Evolutionary conservation across 2,113 vertebrate genomes (phyloP), one percentile per base, ranked within the genome.

Genomic region (Misgurnus mizolepis): DNA sequence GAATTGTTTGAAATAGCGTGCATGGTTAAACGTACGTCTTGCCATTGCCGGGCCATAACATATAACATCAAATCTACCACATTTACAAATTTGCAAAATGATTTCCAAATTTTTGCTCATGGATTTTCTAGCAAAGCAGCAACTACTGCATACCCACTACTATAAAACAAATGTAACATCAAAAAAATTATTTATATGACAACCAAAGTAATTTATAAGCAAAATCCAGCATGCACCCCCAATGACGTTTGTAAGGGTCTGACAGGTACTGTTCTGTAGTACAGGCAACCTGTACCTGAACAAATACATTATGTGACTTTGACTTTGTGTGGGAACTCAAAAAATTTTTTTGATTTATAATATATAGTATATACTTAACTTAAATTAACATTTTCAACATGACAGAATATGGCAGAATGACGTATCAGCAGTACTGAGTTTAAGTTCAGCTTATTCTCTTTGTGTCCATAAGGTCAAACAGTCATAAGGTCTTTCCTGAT

Each of bases 201-300:
- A 58, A n/a, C n/a, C 55, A 18, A n/a, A 7, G 50, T 53, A 11
- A 12, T 53, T 50, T 11, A 50, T 18, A 34, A 34, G 11, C 3
- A 34, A 58, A 61, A 18, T 34, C 58, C 41, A 34, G 41, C 22
- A 18, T 40, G 56, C 10, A 60, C 41, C 7, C 41, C 12, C 34
- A 27, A 17, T 71, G 58, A 49, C 58, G 22, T 75, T 60, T 18
- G n/a, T 34, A 64, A 45, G 5, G 43, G 56, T 75, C 60, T 18
- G 69, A 17, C 69, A 72, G 69, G 58, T 49, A 11, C 22, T 18
- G 43, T 75, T 75, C 72, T 64, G 58, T 43, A 75, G 72, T 75
- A 60, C 58, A 17, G 55, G 41, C n/a, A 50, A 66, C 76, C 5
- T 60, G 39, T 49, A 66, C 22, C 55, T 60, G 45, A 49, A 49